These are phyloP conservation scores for Papilio aristodemus DNA, from an alignment of 1,140 invertebrate genomes.

Conservation along the genomic window DNA sequence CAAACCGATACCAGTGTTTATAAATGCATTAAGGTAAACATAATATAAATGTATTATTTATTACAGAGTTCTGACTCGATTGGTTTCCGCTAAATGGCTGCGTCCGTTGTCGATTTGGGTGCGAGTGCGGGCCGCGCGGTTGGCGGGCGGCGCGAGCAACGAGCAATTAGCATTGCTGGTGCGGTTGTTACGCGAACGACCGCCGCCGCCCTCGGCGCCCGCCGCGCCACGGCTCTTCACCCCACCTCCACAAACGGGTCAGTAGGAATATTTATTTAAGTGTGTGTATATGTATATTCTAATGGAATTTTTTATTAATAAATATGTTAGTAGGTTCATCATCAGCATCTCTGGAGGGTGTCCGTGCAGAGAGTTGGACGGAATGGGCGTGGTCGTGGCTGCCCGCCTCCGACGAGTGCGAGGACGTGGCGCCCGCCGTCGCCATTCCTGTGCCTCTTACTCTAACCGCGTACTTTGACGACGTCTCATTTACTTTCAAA, in stretches of 20 bases:
- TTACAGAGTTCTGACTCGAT: slow-evolving; percentile 53
- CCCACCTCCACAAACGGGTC: slow-evolving; percentile 40
- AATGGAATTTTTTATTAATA: no score
- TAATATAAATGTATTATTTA: background rate
- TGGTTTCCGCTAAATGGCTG: slow-evolving; percentile 56
- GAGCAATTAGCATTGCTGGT: slow-evolving; percentile 62
- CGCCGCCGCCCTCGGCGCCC: slow-evolving; percentile 37
- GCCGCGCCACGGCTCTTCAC: slow-evolving; percentile 31
- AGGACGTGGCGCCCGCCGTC: slow-evolving; percentile 44
- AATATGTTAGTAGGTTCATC: slow-evolving; percentile 35
- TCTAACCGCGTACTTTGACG: slow-evolving; percentile 56
- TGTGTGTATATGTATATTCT: no score
- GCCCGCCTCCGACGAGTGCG: slow-evolving; percentile 52
- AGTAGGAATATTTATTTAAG: slow-evolving; percentile 33
- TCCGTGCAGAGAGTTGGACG: slow-evolving; percentile 54
- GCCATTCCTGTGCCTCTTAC: slow-evolving; percentile 46
- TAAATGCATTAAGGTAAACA: background rate
- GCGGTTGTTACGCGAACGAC: slow-evolving; percentile 50
- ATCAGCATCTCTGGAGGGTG: slow-evolving; percentile 44
- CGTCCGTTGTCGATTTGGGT: slow-evolving; percentile 52
- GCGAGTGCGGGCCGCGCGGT: slow-evolving; percentile 48
- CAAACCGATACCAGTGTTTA: no score
- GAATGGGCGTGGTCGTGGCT: slow-evolving; percentile 74
- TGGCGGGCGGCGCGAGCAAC: slow-evolving; percentile 60
- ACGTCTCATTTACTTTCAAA: slow-evolving; percentile 59